Evolutionary conservation across 2,113 vertebrate genomes (phyloP).

Genomic region (Myrmecophaga tridactyla): DNA sequence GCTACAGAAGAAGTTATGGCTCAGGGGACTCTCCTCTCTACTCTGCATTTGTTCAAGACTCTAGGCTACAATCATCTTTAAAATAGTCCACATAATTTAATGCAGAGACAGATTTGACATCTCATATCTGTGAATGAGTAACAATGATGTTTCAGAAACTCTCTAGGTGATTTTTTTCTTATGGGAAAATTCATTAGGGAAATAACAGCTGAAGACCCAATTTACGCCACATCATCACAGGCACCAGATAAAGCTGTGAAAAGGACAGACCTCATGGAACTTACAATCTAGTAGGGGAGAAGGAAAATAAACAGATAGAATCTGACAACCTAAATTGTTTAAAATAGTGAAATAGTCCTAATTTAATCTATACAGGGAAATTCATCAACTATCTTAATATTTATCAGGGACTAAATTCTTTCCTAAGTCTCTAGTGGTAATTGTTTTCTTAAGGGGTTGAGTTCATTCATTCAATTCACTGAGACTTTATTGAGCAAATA

Average conservation of each 20-base stretch:
- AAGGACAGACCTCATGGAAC: no score
- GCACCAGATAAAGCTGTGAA: background rate
- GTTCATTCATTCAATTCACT: background rate
- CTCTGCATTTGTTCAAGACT: background rate
- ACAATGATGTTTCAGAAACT: background rate
- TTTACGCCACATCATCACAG: background rate
- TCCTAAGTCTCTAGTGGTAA: background rate
- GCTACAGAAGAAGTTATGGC: background rate
- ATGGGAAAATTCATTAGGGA: background rate
- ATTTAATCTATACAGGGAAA: background rate
- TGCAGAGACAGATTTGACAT: background rate
- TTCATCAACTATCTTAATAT: background rate
- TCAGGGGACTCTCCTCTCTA: background rate
- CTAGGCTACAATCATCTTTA: background rate
- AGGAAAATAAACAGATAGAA: background rate
- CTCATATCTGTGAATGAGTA: background rate
- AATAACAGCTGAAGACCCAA: background rate
- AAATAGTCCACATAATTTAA: background rate
- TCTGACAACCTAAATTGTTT: background rate
- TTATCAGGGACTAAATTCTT: background rate
- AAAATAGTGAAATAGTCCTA: background rate
- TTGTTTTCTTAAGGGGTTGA: conserved; percentile 27
- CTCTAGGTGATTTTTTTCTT: background rate
- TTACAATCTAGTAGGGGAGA: background rate
- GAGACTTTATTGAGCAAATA: background rate